These are phyloP conservation scores for Puma concolor DNA, from an alignment of 2,113 vertebrate genomes.

Conservation along the genomic window DNA sequence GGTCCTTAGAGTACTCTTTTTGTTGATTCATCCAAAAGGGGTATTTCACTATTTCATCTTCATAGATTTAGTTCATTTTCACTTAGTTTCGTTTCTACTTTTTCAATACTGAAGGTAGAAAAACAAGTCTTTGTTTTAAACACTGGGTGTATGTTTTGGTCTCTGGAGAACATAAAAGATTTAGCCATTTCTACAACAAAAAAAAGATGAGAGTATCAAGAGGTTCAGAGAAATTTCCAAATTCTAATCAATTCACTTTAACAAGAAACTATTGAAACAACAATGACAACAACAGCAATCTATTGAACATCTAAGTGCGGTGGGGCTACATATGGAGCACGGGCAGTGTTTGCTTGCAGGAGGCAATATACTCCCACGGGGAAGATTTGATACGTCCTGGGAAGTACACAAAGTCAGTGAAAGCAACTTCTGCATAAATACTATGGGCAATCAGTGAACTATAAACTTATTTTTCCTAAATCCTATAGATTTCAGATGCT, in stretches of 20 bases:
- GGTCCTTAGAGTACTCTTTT: constrained; percentile 51
- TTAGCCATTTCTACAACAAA: constrained; percentile 48
- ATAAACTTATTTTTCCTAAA: background rate
- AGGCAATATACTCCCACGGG: background rate
- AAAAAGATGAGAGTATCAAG: constrained; percentile 48
- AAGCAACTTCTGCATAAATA: background rate
- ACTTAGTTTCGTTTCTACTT: constrained; percentile 50
- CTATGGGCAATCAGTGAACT: background rate
- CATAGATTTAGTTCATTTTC: constrained; percentile 41
- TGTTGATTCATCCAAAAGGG: constrained; percentile 60
- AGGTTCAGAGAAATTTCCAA: constrained; percentile 52
- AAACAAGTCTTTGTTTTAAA: constrained; percentile 54
- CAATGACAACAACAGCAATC: background rate
- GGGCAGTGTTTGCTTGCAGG: background rate
- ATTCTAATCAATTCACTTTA: constrained; percentile 71
- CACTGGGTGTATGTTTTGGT: background rate
- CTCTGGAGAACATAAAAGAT: constrained; percentile 50
- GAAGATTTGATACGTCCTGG: background rate
- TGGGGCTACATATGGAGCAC: background rate
- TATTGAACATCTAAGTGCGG: constrained; percentile 9
- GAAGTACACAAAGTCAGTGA: background rate
- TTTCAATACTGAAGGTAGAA: constrained; percentile 23
- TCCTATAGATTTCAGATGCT: background rate
- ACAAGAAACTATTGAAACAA: constrained; percentile 47
- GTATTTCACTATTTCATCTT: constrained; percentile 67